Evolutionary conservation across 2,797 vertebrate genomes (phyloP), one percentile per base, ranked within the genome.

Genomic region (Eleutherodactylus coqui): DNA sequence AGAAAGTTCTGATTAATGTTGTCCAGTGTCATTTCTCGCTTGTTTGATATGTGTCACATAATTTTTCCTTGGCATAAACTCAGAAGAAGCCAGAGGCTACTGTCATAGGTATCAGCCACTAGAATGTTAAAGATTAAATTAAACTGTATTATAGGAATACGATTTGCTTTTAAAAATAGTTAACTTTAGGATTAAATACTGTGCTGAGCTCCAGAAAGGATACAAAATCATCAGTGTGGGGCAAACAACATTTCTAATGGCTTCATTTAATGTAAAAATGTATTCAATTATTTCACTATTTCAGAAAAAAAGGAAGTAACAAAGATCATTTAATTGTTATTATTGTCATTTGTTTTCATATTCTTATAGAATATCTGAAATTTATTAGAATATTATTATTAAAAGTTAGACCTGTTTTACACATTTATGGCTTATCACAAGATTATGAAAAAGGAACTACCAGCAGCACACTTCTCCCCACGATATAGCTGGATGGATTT

Each of bases 1-100:
- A 96, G 95, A 95, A 97, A 95, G 96, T 98, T 98, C 97, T 97
- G 97, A 99, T 99, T 96, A 98, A 98, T 97, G 96, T 95, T 96
- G 96, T 96, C 96, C 93, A 91, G 95, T 93, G 95, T 96, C 95
- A 96, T 95, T 95, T 93, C 93, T 95, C 89, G 93, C 95, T 96
- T 98, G 96, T 98, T 97, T 98, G 96, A 98, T 96, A 94, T 94
- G 96, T 97, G 96, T 98, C 96, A 96, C 95, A 96, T 94, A 95
- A 96, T 95, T 97, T 94, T 94, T 93, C 90, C 92, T 92, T 88
- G 41, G 93, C 93, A 94, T 94, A 93, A 81, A 87, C 91, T 94
- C 90, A 87, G 90, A 95, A 92, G 93, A 94, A 95, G 94, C 97
- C 96, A 96, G 96, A 95, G 97, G 96, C 96, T 91, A 92, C 95